A percentile compares a stretch with the other conserved stretches of the same genome.
Conservation (phyloP, 2,113 vertebrate genomes). For the Camarhynchus parvulus region DNA sequence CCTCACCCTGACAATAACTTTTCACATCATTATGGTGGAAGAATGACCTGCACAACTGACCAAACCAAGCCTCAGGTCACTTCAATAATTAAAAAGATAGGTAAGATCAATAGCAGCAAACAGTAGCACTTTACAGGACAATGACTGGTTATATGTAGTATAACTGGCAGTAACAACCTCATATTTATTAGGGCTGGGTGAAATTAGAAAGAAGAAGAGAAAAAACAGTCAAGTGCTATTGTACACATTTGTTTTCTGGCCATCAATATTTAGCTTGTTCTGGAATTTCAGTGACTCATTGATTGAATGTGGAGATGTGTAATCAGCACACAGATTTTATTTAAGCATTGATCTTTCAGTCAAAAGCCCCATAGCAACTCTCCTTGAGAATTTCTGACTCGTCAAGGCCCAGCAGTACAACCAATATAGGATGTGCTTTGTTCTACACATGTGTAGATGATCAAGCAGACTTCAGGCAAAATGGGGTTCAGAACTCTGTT, state of each 20-base stretch:
- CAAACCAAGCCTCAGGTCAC: conserved; percentile 47
- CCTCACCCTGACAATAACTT: conserved; percentile 11
- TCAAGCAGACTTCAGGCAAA: neutral
- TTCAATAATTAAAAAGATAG: conserved; percentile 65
- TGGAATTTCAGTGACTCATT: conserved; percentile 40
- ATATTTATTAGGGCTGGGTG: conserved; percentile 29
- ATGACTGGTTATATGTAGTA: neutral
- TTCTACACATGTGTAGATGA: neutral
- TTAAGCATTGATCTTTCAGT: conserved; percentile 50
- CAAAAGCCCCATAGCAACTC: neutral
- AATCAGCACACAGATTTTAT: conserved; percentile 45
- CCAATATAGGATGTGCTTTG: rapidly evolving
- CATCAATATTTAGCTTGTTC: conserved; percentile 47
- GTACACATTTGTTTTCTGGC: conserved; percentile 24
- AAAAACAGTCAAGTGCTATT: neutral
- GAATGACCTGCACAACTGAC: conserved; percentile 45
- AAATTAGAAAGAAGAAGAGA: neutral
- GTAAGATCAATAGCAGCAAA: conserved; percentile 58
- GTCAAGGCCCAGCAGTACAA: neutral
- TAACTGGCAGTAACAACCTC: conserved; percentile 18
- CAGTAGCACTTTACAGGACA: conserved; percentile 16
- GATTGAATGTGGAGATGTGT: conserved; percentile 18
- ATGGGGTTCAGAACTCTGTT: neutral
- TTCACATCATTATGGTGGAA: conserved; percentile 57
- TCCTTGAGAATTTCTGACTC: conserved; percentile 27